Evolutionary conservation across 2,888 invertebrate species (phyloP), one percentile per base, ranked within the genome.

Genomic region (Rhamnusium bicolor): DNA sequence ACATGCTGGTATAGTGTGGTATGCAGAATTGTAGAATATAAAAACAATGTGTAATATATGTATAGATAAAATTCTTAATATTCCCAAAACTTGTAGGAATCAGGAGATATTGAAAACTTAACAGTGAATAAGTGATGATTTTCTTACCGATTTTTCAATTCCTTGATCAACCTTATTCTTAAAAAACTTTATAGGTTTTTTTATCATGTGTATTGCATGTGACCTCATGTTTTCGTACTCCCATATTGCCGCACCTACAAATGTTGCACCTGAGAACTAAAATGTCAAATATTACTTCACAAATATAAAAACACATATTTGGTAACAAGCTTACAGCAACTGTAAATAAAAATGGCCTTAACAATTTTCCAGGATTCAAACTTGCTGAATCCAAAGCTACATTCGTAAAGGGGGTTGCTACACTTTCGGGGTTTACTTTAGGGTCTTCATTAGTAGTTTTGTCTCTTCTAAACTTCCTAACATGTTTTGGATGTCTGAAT

Each of bases 221-320:
- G 89, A 80, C 68, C 92, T 87, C 83, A 89, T 88, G 72, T 84
- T 91, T 88, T 98, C 98, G 90, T 98, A 97, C 87, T 97, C 95
- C 94, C 95, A 95, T 78, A 98, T 93, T 16, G 95, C 91, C 80
- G 95, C 94, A 16, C 93, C 94, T 24, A 91, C 90, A 84, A 96
- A 91, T 84, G 94, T 93, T 16, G 92, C 90, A 56, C 93, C 83
- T 80, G 84, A 85, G 84, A 88, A 88, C 87, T 87, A 82, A 79
- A 82, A 81, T 58, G 7, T 53, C 10, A 51, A 54, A 63, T 18
- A 40, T 56, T 40, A 60, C n/a, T 69, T 65, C 63, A 62, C 19
- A 53, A 29, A 65, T 19, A 56, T 62, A n/a, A n/a, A n/a, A n/a
- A 63, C 47, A 63, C 40, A 27, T 63, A 58, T 32, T 65, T 29